phyloP scores from a whole-genome alignment of 2,888 invertebrate species.

The Nomada goodeniana region DNA sequence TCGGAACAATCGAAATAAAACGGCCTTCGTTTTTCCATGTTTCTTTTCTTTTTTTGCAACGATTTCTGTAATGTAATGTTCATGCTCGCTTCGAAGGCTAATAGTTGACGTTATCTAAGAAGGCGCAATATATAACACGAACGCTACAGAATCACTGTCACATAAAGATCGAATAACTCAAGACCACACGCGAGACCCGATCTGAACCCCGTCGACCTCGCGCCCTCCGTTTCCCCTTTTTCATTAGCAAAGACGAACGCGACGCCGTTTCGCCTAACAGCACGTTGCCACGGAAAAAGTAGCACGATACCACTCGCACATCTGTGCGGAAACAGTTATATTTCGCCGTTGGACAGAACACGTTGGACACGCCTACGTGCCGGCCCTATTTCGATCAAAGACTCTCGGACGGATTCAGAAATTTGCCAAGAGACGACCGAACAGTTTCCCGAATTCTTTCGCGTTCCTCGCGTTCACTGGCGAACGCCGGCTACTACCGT shows the following conservation, averaged over 20 bases:
- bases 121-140: not conserved
- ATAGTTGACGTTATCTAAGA: not conserved
- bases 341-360: conserved; percentile 19
- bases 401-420: conserved; percentile 34
- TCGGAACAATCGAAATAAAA: too few species aligned
- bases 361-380: conserved; percentile 59
- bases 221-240: conserved; percentile 2
- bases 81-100: not conserved
- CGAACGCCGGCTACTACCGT: not conserved
- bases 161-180: conserved; percentile 19
- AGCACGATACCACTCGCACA: not conserved
- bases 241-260: conserved; percentile 23
- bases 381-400: conserved; percentile 54
- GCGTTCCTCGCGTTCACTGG: not conserved
- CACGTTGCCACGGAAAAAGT: conserved; percentile 13
- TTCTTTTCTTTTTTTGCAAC: not conserved
- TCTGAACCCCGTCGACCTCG: conserved; percentile 19
- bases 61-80: not conserved
- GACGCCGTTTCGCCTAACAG: conserved; percentile 15
- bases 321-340: conserved; percentile 32
- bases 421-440: conserved; percentile 23
- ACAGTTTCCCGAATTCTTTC: conserved; percentile 18
- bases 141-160: conserved; percentile 14
- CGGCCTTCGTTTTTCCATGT: too few species aligned
- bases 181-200: not conserved